phyloP scores from a whole-genome alignment of 2,113 vertebrate genomes.

The Geococcyx californianus region DNA sequence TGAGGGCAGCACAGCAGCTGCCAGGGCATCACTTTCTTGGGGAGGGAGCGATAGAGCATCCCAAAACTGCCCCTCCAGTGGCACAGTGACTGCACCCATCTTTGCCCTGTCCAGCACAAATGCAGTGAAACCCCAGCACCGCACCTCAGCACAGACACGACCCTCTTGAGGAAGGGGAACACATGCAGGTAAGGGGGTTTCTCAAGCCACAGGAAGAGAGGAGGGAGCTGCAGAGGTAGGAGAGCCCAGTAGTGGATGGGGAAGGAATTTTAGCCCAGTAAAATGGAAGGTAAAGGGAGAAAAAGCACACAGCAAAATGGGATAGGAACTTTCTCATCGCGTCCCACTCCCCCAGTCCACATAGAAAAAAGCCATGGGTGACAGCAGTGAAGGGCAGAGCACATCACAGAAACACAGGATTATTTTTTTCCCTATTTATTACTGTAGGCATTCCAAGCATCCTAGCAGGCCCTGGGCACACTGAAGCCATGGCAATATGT shows the following conservation, averaged over 20 bases:
- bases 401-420: neutral
- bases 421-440: neutral
- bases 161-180: neutral
- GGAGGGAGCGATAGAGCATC: fast-evolving
- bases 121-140: neutral
- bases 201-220: neutral
- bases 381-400: neutral
- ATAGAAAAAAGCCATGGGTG: neutral
- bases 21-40: neutral
- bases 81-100: neutral
- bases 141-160: neutral
- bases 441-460: neutral
- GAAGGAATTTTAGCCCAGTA: neutral
- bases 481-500: neutral
- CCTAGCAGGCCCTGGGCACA: neutral
- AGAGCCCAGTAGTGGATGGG: neutral
- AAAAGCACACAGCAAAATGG: neutral
- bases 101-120: neutral
- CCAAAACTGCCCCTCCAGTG: neutral
- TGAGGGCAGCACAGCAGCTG: neutral
- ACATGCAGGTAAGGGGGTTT: neutral
- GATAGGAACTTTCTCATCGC: neutral
- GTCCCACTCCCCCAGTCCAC: neutral
- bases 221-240: neutral
- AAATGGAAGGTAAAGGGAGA: neutral